phyloP scores from a whole-genome alignment of 2,113 vertebrate genomes.

The Oostethus manadensis region DNA sequence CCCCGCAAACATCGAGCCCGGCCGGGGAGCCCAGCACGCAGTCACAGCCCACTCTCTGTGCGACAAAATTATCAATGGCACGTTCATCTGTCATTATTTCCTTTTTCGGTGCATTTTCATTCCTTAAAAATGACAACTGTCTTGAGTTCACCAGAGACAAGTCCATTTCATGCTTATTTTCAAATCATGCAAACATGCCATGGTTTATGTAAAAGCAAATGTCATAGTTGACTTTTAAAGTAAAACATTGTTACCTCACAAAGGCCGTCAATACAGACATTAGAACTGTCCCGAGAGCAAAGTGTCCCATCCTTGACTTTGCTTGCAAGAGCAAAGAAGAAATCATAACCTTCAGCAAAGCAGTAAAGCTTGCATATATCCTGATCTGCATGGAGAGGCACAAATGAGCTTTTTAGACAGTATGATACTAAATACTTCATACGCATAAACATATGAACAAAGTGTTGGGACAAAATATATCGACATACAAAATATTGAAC shows the following conservation, averaged over 20 bases:
- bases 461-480: too few species aligned
- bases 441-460: too few species aligned
- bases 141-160: background rate
- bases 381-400: constrained; percentile 74
- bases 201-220: constrained; percentile 1
- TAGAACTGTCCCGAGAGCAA: constrained; percentile 77
- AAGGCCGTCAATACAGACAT: constrained; percentile 83
- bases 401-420: background rate
- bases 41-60: constrained; percentile 84
- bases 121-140: constrained; percentile 10
- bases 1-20: constrained; percentile 76
- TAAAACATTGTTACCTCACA: constrained; percentile 80
- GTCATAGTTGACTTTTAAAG: constrained; percentile 7
- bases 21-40: constrained; percentile 77
- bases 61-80: constrained; percentile 22
- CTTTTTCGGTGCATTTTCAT: background rate
- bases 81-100: constrained; percentile 1
- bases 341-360: constrained; percentile 87
- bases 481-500: too few species aligned
- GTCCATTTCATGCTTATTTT: background rate
- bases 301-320: constrained; percentile 88
- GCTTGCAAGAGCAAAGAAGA: constrained; percentile 90
- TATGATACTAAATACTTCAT: too few species aligned
- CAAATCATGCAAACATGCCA: background rate
- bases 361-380: constrained; percentile 90